Evolutionary conservation across 53 echinoderm and acorn worm species (phyloP).

Genomic region (Zoroaster sp.): DNA sequence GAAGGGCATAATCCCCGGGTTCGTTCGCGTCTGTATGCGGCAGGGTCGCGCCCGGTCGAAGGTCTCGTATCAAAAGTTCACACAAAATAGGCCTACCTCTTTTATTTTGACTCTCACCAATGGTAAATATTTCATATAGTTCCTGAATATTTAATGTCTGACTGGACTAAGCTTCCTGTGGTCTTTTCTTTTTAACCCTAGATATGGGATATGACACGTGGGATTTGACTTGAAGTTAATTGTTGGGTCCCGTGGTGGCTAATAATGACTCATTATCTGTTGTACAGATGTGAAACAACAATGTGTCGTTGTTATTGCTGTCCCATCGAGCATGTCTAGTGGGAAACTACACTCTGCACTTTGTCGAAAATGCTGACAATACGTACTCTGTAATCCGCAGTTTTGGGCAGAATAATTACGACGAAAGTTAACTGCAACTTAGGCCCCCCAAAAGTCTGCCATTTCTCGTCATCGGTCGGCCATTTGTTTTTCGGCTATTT

Average conservation of each 20-base stretch:
- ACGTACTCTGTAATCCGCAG: neutral
- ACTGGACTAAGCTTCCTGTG: neutral
- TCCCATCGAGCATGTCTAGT: no score
- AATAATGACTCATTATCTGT: conserved; percentile 21
- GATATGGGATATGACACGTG: conserved; percentile 13
- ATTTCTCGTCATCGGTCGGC: no score
- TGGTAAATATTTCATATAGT: no score
- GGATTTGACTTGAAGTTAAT: neutral
- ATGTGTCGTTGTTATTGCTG: neutral
- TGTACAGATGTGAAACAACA: conserved; percentile 19
- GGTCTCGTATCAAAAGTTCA: neutral
- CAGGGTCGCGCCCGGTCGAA: conserved; percentile 27
- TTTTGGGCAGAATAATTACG: neutral
- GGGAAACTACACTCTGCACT: no score
- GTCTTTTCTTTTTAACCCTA: neutral
- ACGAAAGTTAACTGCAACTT: no score
- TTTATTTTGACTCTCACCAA: no score
- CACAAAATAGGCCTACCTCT: no score
- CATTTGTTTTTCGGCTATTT: no score
- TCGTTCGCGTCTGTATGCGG: neutral
- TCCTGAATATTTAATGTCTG: no score
- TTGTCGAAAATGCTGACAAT: neutral
- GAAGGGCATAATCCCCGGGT: neutral
- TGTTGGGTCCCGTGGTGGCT: neutral
- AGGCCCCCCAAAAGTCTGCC: no score